Conservation (phyloP, 1,140 invertebrate species). For the Drosophila hydei region DNA sequence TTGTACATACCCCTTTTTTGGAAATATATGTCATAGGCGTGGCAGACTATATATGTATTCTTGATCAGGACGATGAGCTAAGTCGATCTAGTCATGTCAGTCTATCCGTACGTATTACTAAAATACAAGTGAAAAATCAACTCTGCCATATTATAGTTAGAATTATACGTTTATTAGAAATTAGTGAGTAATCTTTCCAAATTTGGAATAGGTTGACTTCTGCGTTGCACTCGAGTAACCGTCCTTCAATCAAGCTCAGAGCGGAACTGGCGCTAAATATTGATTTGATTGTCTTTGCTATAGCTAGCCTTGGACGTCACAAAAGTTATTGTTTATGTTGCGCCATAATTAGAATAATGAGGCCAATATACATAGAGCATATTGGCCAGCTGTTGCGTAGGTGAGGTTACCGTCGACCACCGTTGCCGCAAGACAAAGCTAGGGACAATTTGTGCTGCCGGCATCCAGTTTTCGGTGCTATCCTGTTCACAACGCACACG, state of each 20-base stretch:
- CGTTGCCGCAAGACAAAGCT: background rate
- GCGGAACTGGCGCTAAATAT: background rate
- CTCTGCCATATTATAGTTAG: no score
- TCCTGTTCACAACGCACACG: background rate
- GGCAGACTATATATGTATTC: no score
- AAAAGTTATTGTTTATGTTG: constrained; percentile 10
- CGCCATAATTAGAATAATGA: background rate
- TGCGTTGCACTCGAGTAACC: no score
- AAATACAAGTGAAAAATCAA: no score
- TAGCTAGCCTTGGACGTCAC: constrained; percentile 1
- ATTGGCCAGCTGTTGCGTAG: constrained; percentile 3
- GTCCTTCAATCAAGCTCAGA: background rate
- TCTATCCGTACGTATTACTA: no score
- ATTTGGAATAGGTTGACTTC: no score
- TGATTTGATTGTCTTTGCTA: background rate
- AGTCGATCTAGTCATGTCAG: no score
- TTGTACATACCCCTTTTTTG: no score
- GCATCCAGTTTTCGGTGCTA: background rate
- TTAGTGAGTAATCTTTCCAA: no score
- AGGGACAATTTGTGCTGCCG: background rate
- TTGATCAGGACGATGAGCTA: no score
- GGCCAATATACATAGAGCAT: background rate
- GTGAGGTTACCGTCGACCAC: background rate
- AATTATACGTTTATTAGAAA: no score
- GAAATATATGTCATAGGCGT: no score